Evolutionary conservation across 2,113 vertebrate genomes (phyloP), one percentile per base, ranked within the genome.

Genomic region (Agelaius tricolor): DNA sequence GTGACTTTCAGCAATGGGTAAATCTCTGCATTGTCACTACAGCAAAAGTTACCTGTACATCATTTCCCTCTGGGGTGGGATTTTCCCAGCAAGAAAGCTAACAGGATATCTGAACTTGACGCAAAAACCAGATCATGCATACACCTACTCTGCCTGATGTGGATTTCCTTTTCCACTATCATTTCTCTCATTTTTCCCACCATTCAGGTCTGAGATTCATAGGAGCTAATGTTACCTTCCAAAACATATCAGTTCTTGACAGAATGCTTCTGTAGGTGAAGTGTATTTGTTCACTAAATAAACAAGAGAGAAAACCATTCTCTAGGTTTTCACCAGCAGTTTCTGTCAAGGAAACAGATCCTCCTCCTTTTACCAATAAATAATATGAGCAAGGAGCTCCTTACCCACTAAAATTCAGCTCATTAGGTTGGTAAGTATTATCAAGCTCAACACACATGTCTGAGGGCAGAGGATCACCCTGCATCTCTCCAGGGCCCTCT

Each of bases 391-490:
- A 75, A 39, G 3, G 51, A 77, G 5, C 27, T 84, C 43, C 37
- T 62, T 19, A 9, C 1, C 7, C 41, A 27, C 33, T 58, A 39
- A 52, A 58, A 79, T 49, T 61, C 33, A 85, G 13, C 27, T 78
- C 3, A 2, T 18, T n/a, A 2, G 3, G 17, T 49, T 54, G 81
- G 15, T 17, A 87, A 69, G 57, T 41, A n/a, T 33, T 87, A 47
- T 24, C 52, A 61, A 52, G 2, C 11, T 44, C 21, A 79, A 27
- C 3, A 81, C 22, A 9, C 1, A 0, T 4, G 4, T 33, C 43
- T 52, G 24, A 87, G 69, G 49, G 18, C 23, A 59, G 49, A 82
- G 19, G 12, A 55, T 2, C 30, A 14, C 12, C 51, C 65, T 71
- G 20, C 16, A 30, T 26, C 30, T 46, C 35, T 49, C 55, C 31